Percentiles rank a stretch among this genome's conserved stretches.
Evolutionary conservation across 2,113 vertebrate genomes (phyloP).

Genomic region (Trematomus loennbergii): DNA sequence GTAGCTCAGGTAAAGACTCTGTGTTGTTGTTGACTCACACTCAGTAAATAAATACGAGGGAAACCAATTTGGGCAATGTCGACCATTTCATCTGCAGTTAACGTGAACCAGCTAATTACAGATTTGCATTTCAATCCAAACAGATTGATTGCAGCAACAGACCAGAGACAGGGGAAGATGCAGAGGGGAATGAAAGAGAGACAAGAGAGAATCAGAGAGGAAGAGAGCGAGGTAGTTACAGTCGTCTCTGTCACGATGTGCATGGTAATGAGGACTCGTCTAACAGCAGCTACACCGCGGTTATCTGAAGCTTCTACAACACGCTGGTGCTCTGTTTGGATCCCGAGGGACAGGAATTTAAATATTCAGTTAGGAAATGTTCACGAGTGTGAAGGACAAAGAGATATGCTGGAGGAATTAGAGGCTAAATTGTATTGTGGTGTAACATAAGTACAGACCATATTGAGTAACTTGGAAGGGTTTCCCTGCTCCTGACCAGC

Average conservation of each 20-base stretch:
- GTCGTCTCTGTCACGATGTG: conserved; percentile 25
- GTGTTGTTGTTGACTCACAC: too few species aligned
- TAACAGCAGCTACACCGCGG: neutral
- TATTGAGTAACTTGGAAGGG: too few species aligned
- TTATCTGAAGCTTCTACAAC: conserved; percentile 10
- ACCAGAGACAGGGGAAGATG: neutral
- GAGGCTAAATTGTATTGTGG: neutral
- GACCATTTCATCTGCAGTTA: conserved; percentile 45
- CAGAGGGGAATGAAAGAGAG: neutral
- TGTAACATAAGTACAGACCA: too few species aligned
- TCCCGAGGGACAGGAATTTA: neutral
- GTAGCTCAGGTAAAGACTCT: conserved; percentile 16
- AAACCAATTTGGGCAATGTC: conserved; percentile 40
- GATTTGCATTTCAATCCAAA: conserved; percentile 45
- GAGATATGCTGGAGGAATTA: neutral
- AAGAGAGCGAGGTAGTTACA: conserved; percentile 9
- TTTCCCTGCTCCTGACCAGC: too few species aligned
- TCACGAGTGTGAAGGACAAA: neutral
- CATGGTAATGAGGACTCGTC: conserved; percentile 24
- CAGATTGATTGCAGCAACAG: conserved; percentile 32
- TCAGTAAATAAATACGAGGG: too few species aligned
- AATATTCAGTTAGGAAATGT: neutral
- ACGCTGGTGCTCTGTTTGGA: neutral
- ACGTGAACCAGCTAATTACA: conserved; percentile 40
- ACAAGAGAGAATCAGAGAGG: neutral